Evolutionary conservation across 1,140 invertebrate genomes (phyloP).

Genomic region (Philopotamus ludificatus): DNA sequence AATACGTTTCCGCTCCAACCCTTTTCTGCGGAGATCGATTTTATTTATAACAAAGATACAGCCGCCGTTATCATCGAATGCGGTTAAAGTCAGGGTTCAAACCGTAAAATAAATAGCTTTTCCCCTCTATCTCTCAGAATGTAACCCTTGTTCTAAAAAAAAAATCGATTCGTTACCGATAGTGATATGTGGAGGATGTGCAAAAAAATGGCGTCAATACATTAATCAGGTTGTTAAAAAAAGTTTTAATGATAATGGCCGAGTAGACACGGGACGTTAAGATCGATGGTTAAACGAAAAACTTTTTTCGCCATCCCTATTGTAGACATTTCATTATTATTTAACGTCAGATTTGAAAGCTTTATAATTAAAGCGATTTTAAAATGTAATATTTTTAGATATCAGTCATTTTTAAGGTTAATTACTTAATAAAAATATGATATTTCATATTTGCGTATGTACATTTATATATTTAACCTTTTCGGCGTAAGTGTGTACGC

Average conservation of each 20-base stretch:
- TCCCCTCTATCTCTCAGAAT: background rate
- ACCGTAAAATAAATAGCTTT: background rate
- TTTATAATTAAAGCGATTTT: no score
- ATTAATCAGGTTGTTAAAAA: background rate
- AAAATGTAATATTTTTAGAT: no score
- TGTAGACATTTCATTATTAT: no score
- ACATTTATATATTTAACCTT: no score
- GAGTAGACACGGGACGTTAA: no score
- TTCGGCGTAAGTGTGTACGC: no score
- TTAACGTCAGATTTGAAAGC: no score
- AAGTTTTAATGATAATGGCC: background rate
- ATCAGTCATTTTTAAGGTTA: no score
- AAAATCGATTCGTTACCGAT: background rate
- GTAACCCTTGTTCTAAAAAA: background rate
- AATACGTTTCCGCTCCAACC: background rate
- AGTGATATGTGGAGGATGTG: background rate
- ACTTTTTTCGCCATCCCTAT: no score
- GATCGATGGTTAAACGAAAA: no score
- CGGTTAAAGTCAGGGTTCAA: background rate
- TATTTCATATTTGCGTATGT: no score
- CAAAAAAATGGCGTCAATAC: background rate
- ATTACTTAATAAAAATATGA: no score
- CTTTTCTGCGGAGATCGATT: background rate
- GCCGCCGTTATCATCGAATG: background rate
- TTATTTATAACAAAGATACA: background rate